Base-by-base conservation (phyloP, 2,113 vertebrate species). In the Rhinoderma darwinii region DNA sequence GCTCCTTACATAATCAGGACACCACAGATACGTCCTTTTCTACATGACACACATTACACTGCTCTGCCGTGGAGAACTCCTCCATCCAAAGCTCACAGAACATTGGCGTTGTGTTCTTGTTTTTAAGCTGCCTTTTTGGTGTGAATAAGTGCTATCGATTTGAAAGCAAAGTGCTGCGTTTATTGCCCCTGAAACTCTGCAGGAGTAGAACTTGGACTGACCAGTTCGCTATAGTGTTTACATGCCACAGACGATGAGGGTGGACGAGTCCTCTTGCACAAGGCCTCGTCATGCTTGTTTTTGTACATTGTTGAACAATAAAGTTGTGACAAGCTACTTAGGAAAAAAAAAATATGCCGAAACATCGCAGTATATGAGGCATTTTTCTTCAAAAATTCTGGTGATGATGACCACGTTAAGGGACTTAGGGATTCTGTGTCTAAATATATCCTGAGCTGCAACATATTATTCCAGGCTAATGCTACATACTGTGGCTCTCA, bases 261-360 rank as follows among this genome's bases (percentile, higher is more conserved):
- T 39, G 32, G 44, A 44, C 11, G 84, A 35, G 17, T 81, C 22
- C 43, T 6, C 11, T 10, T 10, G 50, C 63, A 81, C 85, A 74
- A 82, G 85, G 85, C 85, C 85, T 73, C 50, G 43, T 70, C 37
- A 1, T 59, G 85, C n/a, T 81, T 20, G 76, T 74, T 50, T 79
- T 32, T 9, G 4, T 54, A 5, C 44, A 32, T 32, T 22, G n/a
- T 63, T 56, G 85, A 74, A 82, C 78, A 87, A 87, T 87, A 87
- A 87, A 87, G 68, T 82, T 82, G 61, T 63, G 51, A 70, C 35
- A 37, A 1, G 43, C 37, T 74, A 43, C 68, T 47, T n/a, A 39
- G 37, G 20, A 75, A 61, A 82, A 87, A 82, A 82, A 78, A 68
- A 35, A 70, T 56, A 27, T 61, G 44, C 22, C 7, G 43, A 51